A percentile compares a stretch with the other conserved stretches of the same genome.
These are phyloP conservation scores for Phasianus colchicus DNA, from an alignment of 2,113 vertebrate species.

Conservation along the genomic window DNA sequence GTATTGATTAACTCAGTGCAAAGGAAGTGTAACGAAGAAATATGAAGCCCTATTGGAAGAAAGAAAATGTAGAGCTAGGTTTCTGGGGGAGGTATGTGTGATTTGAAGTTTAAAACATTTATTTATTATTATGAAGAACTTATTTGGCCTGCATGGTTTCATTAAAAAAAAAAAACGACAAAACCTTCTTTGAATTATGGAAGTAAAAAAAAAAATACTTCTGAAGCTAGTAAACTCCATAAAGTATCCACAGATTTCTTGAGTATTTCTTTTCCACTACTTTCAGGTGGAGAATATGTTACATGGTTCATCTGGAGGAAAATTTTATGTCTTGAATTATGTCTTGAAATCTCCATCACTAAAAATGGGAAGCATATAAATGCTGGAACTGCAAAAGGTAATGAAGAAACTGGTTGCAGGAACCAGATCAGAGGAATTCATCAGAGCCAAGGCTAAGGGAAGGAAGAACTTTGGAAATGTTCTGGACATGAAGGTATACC, in stretches of 20 bases:
- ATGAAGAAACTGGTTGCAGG: background rate
- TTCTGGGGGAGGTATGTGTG: background rate
- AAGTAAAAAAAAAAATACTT: background rate
- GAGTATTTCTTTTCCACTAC: constrained; percentile 6
- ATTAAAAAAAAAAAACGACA: background rate
- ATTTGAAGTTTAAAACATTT: background rate
- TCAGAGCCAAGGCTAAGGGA: background rate
- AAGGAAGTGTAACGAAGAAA: background rate
- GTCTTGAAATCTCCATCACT: background rate
- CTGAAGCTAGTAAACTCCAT: background rate
- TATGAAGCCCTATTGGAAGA: background rate
- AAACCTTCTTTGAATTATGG: background rate
- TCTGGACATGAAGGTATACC: background rate
- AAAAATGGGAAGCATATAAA: background rate
- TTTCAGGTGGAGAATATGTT: constrained; percentile 13
- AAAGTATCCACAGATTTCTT: background rate
- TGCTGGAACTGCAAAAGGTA: background rate
- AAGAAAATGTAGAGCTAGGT: background rate
- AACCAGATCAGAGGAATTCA: background rate
- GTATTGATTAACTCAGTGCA: background rate
- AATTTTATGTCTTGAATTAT: background rate
- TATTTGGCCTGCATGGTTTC: background rate
- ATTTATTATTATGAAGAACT: background rate
- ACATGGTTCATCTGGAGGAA: background rate
- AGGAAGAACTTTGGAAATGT: background rate